Base-by-base conservation (phyloP, 2,113 vertebrate species). In the Falcunculus frontatus region DNA sequence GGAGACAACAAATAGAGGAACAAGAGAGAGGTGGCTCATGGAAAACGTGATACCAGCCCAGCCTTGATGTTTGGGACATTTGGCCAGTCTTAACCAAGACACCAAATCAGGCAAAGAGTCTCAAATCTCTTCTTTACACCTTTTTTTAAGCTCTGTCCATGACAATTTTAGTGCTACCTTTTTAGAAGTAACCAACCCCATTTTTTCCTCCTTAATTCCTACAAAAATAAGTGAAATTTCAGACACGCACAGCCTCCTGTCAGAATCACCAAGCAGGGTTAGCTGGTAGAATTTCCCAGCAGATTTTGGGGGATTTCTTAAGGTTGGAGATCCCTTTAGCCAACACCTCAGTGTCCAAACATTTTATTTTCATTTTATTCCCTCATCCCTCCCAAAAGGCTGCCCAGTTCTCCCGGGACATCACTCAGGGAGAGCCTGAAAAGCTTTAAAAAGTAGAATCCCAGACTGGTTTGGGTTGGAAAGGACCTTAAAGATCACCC, bases 181-280 rank as follows among this genome's bases (percentile, higher is more conserved):
- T 7, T 23, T 49, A 32, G 53, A 56, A 29, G 17, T 11, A 49
- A 49, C 25, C 22, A 62, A 79, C 2, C 4, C 10, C 8, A 8
- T 21, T 73, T 86, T 79, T 47, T 3, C 4, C 18, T 39, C 50
- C 53, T 35, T 19, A 52, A 37, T 79, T 19, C 35, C 59, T 60
- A 19, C 16, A 44, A 53, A 73, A 88, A 41, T 3, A 9, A 78
- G 23, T 23, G 46, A 35, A 15, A 41, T 18, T 60, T 70, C 64
- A 64, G 42, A 4, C 10, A 27, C 0, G 0, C 2, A 7, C 33
- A 42, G 10, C 3, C 16, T 33, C 46, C 37, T 32, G 11, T 32
- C 10, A 4, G 18, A 72, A 64, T 52, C 53, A 19, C 9, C 18
- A 19, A 22, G 39, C 18, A 73, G 16, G 6, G 8, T 17, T 42